Evolutionary conservation across 2,797 vertebrate genomes (phyloP).

Genomic region (Emydoidea blandingii): DNA sequence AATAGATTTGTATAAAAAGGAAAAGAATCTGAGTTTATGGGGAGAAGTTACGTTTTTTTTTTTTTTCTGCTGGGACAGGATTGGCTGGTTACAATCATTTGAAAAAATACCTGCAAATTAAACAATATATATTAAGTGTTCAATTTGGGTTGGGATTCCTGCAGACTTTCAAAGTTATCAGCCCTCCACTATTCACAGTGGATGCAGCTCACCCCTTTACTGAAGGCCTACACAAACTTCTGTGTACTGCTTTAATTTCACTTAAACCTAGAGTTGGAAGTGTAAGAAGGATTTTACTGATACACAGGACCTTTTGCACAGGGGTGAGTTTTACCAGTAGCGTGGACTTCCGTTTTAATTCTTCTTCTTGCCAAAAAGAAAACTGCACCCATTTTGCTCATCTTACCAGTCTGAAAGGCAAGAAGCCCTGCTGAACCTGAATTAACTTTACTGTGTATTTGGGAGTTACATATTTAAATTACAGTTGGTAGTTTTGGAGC

Average conservation of each 20-base stretch:
- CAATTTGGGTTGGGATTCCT: not conserved
- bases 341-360: not conserved
- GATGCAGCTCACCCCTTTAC: not conserved
- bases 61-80: slow-evolving; percentile 11
- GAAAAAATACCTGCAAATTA: slow-evolving; percentile 12
- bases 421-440: not conserved
- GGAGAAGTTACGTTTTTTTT: not conserved
- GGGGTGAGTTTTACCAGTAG: not conserved
- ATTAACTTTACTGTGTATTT: not conserved
- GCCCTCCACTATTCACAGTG: not conserved
- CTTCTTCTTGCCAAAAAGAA: not conserved
- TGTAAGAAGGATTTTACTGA: not conserved
- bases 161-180: not conserved
- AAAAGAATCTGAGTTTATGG: slow-evolving; percentile 35
- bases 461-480: not conserved
- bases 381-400: not conserved
- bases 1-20: slow-evolving; percentile 1
- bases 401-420: not conserved
- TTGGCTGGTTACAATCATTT: slow-evolving; percentile 15
- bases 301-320: accelerated
- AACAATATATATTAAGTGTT: not conserved
- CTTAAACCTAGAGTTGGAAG: not conserved
- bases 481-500: not conserved
- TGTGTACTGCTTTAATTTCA: not conserved
- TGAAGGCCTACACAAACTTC: not conserved